Evolutionary conservation across 2,888 invertebrate species (phyloP).

Genomic region (Macrostomum cliftonense): DNA sequence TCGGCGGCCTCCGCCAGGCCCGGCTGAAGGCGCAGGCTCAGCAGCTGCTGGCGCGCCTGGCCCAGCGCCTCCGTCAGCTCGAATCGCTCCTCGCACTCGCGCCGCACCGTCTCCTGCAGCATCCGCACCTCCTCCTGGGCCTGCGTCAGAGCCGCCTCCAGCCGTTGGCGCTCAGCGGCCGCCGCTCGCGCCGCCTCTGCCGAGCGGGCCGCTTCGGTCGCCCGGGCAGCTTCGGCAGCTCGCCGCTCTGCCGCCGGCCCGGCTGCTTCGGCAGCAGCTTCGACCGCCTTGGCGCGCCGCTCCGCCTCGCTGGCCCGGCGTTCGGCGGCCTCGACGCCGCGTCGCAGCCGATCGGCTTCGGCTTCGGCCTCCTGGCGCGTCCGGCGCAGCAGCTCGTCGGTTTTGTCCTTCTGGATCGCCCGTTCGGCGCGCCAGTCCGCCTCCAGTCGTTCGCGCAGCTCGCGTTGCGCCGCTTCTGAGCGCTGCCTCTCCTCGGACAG

Average conservation of each 20-base stretch:
- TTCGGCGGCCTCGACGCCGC: too few species aligned
- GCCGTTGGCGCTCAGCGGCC: constrained; percentile 15
- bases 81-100: constrained; percentile 35
- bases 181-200: constrained; percentile 13
- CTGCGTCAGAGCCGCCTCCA: constrained; percentile 22
- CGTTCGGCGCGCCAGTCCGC: constrained; percentile 29
- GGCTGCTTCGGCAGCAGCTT: constrained; percentile 8
- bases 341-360: constrained; percentile 16
- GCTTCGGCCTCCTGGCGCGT: constrained; percentile 20
- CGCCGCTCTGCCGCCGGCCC: constrained; percentile 1
- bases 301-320: too few species aligned
- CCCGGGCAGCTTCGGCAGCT: too few species aligned
- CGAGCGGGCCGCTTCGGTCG: too few species aligned
- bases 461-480: constrained; percentile 20
- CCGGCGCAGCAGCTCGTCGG: constrained; percentile 23
- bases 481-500: constrained; percentile 21
- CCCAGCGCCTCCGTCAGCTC: constrained; percentile 34
- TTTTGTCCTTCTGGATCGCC: constrained; percentile 32
- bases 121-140: constrained; percentile 30
- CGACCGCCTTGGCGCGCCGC: not conserved
- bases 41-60: constrained; percentile 23
- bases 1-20: too few species aligned
- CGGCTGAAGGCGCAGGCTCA: constrained; percentile 6
- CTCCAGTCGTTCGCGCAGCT: constrained; percentile 24
- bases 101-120: constrained; percentile 30